phyloP scores from a whole-genome alignment of 2,888 invertebrate genomes.

The Latrodectus hesperus region DNA sequence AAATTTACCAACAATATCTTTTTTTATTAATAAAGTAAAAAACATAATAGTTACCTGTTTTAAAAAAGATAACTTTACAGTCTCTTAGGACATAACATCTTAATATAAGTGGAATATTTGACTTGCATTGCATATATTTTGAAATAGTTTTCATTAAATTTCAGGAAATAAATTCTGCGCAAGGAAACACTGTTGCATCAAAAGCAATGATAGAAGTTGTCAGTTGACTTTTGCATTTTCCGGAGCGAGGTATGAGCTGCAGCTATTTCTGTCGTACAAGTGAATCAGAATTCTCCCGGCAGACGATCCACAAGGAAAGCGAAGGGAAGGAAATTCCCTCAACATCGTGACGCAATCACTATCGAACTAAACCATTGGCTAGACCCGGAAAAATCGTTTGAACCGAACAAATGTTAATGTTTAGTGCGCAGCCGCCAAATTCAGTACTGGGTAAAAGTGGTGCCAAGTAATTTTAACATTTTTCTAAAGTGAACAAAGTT shows the following conservation, averaged over 20 bases:
- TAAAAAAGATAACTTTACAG: too few species aligned
- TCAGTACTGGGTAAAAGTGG: neutral
- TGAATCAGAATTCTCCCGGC: neutral
- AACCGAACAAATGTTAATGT: neutral
- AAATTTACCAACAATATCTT: too few species aligned
- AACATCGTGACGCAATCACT: conserved; percentile 32
- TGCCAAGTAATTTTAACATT: neutral
- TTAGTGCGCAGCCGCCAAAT: conserved; percentile 19
- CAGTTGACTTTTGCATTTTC: neutral
- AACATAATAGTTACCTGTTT: too few species aligned
- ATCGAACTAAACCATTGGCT: conserved; percentile 21
- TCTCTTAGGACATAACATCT: too few species aligned
- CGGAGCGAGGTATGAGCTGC: neutral
- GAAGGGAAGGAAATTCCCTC: conserved; percentile 17
- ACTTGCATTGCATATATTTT: too few species aligned
- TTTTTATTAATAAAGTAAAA: too few species aligned
- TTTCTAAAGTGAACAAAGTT: neutral
- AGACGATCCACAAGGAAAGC: neutral
- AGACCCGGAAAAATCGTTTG: conserved; percentile 39
- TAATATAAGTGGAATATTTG: too few species aligned
- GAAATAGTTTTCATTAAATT: too few species aligned
- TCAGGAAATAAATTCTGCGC: too few species aligned
- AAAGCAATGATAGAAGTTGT: too few species aligned
- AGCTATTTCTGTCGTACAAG: neutral
- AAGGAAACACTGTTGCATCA: too few species aligned